Evolutionary conservation across 1,140 invertebrate species (phyloP).

Genomic region (Diprion similis): DNA sequence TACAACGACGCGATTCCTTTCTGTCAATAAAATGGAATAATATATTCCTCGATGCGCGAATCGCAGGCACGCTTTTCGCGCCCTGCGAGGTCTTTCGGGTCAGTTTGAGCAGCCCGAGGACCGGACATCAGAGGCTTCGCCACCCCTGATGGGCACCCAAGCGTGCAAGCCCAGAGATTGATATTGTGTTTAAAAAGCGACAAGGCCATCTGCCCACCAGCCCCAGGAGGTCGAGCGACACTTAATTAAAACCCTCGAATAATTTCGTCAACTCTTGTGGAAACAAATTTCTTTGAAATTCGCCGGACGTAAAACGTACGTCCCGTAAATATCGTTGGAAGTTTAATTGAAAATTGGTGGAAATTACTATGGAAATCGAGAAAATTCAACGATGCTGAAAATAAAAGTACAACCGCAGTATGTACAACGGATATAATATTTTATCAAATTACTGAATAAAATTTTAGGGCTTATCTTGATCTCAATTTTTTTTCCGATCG

Average conservation of each 20-base stretch:
- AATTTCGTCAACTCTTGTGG: neutral
- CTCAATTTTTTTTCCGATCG: too few relatives aligned
- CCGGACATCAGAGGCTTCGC: conserved; percentile 9
- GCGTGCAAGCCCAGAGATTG: conserved; percentile 6
- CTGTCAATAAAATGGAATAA: too few relatives aligned
- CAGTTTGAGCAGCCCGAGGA: neutral
- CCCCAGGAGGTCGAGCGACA: neutral
- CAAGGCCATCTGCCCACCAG: neutral
- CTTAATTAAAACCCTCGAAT: conserved; percentile 12
- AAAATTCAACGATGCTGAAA: too few relatives aligned
- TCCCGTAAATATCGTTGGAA: neutral
- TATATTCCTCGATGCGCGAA: neutral
- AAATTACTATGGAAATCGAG: too few relatives aligned
- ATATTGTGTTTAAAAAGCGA: conserved; percentile 17
- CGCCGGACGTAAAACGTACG: neutral
- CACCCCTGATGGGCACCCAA: neutral
- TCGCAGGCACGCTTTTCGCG: neutral
- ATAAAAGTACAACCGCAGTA: too few relatives aligned
- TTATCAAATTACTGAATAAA: too few relatives aligned
- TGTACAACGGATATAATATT: too few relatives aligned
- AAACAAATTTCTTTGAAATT: neutral
- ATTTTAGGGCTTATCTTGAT: too few relatives aligned
- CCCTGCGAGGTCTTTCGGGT: neutral
- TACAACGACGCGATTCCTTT: too few relatives aligned
- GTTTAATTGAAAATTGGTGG: neutral